Evolutionary conservation across 2,797 vertebrate species (phyloP).

Genomic region (Argyrosomus regius): DNA sequence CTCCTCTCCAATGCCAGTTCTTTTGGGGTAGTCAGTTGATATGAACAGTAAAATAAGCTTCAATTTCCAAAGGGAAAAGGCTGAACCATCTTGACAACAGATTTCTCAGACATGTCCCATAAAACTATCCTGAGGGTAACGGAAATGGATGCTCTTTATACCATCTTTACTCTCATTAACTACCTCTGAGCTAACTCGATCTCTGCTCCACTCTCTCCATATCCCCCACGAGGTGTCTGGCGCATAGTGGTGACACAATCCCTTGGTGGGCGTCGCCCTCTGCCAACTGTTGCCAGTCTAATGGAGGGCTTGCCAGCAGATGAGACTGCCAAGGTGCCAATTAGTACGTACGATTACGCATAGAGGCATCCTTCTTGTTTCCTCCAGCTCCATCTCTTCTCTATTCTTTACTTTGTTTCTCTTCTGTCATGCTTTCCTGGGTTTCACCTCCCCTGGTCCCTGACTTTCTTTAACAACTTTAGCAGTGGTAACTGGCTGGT

Average conservation of each 20-base stretch:
- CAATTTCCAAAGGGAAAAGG: background rate
- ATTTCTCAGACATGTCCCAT: background rate
- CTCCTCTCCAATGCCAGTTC: background rate
- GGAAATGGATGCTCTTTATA: constrained; percentile 7
- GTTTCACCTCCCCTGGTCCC: constrained; percentile 8
- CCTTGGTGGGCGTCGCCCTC: constrained; percentile 70
- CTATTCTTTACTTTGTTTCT: constrained; percentile 16
- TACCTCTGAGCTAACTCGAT: constrained; percentile 36
- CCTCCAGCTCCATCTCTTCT: constrained; percentile 43
- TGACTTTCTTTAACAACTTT: constrained; percentile 27
- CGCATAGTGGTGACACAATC: constrained; percentile 65
- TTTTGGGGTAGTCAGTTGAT: background rate
- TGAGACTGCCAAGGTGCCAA: constrained; percentile 77
- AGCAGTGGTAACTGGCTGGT: constrained; percentile 13
- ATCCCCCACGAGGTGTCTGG: constrained; percentile 54
- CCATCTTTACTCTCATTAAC: constrained; percentile 34
- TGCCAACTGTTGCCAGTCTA: constrained; percentile 80
- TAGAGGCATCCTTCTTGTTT: constrained; percentile 65
- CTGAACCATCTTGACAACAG: background rate
- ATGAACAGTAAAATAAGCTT: background rate
- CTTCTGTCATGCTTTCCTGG: background rate
- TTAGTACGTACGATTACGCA: constrained; percentile 80
- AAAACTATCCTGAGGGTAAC: constrained; percentile 1
- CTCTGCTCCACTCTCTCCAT: constrained; percentile 19
- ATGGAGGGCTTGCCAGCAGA: constrained; percentile 79